Evolutionary conservation across 2,888 invertebrate genomes (phyloP).

Genomic region (Platycheirus rosarum): DNA sequence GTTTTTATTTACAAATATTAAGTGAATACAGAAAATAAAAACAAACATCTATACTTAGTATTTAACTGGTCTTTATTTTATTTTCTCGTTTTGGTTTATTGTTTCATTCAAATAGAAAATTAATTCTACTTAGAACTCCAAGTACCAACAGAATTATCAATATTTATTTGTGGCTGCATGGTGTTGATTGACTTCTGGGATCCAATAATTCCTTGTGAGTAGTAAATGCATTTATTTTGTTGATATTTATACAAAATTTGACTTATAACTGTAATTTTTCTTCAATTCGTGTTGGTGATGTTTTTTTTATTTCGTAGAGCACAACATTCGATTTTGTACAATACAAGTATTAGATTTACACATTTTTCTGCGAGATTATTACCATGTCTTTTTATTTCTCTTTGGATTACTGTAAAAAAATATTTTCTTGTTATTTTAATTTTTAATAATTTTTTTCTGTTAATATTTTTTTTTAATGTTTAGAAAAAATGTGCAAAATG

Average conservation of each 20-base stretch:
- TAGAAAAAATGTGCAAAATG: constrained; percentile 56
- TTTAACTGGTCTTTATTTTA: constrained; percentile 48
- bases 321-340: constrained; percentile 23
- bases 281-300: constrained; percentile 26
- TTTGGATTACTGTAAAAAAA: constrained; percentile 67
- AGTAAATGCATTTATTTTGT: constrained; percentile 60
- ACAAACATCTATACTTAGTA: constrained; percentile 29
- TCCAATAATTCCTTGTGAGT: constrained; percentile 53
- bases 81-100: constrained; percentile 29
- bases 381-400: constrained; percentile 53
- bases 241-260: constrained; percentile 44
- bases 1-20: constrained; percentile 50
- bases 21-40: constrained; percentile 50
- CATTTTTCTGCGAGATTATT: constrained; percentile 32
- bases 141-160: constrained; percentile 23
- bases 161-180: constrained; percentile 46
- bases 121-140: constrained; percentile 20
- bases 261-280: constrained; percentile 24
- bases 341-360: constrained; percentile 19
- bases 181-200: constrained; percentile 40
- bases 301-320: constrained; percentile 43
- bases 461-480: constrained; percentile 8
- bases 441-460: constrained; percentile 6
- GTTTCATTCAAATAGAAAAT: constrained; percentile 34
- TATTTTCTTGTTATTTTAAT: constrained; percentile 1